phyloP scores from a whole-genome alignment of 2,888 invertebrate species.

The Sipha maydis region DNA sequence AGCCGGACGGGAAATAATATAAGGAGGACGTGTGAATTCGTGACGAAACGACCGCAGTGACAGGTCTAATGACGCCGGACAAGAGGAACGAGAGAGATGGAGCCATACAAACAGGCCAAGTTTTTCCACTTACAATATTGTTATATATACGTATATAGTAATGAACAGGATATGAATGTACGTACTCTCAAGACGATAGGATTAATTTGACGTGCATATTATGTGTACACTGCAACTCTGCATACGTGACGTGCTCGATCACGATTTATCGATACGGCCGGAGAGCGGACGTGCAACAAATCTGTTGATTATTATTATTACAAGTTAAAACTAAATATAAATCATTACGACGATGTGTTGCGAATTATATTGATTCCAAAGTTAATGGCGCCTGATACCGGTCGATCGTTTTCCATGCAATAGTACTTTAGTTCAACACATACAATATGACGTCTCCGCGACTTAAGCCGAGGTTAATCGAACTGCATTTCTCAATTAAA shows the following conservation, averaged over 20 bases:
- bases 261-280: slow-evolving; percentile 20
- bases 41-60: slow-evolving; percentile 58
- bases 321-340: no score
- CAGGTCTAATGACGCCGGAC: slow-evolving; percentile 1
- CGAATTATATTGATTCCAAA: no score
- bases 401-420: no score
- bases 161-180: background rate
- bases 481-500: no score
- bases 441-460: no score
- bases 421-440: no score
- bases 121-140: slow-evolving; percentile 33
- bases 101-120: slow-evolving; percentile 38
- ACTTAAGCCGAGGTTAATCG: no score
- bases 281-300: background rate
- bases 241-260: slow-evolving; percentile 35
- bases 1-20: background rate
- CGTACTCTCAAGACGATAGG: background rate
- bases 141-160: background rate
- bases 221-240: background rate
- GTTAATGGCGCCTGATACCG: no score
- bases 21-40: slow-evolving; percentile 41
- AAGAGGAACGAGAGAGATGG: background rate
- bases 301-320: no score
- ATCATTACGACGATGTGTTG: no score
- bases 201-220: slow-evolving; percentile 26